Conservation (phyloP, 2,797 vertebrate species). For the Syngnathus rostellatus region DNA sequence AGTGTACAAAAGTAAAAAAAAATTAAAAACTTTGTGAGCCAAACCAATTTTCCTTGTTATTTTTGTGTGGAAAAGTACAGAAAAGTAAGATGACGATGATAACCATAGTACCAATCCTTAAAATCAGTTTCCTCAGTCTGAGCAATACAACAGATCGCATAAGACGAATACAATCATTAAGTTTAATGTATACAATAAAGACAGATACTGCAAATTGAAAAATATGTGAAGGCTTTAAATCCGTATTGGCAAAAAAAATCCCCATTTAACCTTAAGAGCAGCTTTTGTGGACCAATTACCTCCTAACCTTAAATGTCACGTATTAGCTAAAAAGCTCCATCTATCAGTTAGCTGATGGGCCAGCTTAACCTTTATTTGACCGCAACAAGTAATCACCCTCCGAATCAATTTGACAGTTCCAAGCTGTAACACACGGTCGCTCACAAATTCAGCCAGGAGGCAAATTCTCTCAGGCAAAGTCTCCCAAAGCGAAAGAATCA, state of each 20-base stretch:
- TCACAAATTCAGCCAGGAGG: neutral
- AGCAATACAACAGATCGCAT: too few species aligned
- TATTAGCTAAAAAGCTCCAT: neutral
- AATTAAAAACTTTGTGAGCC: neutral
- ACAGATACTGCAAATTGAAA: neutral
- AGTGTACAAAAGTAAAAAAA: neutral
- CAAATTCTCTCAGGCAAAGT: neutral
- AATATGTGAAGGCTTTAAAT: neutral
- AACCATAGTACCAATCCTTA: too few species aligned
- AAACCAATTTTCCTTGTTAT: too few species aligned
- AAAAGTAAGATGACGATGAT: too few species aligned
- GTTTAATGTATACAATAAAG: neutral
- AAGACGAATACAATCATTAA: too few species aligned
- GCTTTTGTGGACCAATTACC: neutral
- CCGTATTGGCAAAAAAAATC: neutral
- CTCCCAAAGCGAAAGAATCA: neutral
- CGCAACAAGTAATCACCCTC: conserved; percentile 15
- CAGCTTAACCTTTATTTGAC: conserved; percentile 9
- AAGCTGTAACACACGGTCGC: neutral
- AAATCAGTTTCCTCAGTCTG: too few species aligned
- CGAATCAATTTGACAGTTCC: conserved; percentile 14
- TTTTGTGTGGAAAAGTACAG: too few species aligned
- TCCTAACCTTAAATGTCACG: neutral
- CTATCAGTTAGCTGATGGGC: neutral
- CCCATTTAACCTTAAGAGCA: neutral